Evolutionary conservation across 2,797 vertebrate genomes (phyloP).

Genomic region (Eulemur coronatus): DNA sequence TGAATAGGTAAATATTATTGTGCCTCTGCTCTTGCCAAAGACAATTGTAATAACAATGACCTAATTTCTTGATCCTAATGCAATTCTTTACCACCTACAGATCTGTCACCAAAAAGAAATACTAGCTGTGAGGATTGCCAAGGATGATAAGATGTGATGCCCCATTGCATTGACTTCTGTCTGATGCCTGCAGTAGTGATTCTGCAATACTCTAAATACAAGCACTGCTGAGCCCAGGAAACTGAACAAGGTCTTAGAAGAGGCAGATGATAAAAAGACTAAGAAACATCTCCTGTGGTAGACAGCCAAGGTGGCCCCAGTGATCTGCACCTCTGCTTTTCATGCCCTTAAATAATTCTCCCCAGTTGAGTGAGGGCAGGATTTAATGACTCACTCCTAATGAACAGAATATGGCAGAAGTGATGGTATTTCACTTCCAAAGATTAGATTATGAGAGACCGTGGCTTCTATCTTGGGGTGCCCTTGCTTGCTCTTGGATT

Average conservation of each 20-base stretch:
- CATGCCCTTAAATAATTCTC: neutral
- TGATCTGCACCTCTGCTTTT: neutral
- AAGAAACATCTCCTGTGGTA: neutral
- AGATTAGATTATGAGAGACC: neutral
- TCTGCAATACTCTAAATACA: neutral
- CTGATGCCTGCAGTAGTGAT: neutral
- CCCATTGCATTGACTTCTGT: neutral
- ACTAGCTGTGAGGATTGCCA: neutral
- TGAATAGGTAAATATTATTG: constrained; percentile 34
- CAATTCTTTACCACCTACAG: constrained; percentile 36
- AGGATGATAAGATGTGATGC: neutral
- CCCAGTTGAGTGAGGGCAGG: neutral
- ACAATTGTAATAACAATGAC: constrained; percentile 3
- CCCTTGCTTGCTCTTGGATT: neutral
- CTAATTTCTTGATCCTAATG: constrained; percentile 1
- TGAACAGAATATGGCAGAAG: neutral
- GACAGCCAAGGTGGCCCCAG: neutral
- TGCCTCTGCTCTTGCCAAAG: constrained; percentile 10
- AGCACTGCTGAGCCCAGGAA: neutral
- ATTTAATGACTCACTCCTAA: constrained; percentile 4
- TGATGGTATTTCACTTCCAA: neutral
- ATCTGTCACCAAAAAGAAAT: constrained; percentile 42
- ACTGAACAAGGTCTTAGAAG: neutral
- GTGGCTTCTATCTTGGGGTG: neutral
- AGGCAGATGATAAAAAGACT: neutral